Evolutionary conservation across 35 echinoderm and acorn worm genomes (phyloP).

Genomic region (Ophiothrix spiculata): DNA sequence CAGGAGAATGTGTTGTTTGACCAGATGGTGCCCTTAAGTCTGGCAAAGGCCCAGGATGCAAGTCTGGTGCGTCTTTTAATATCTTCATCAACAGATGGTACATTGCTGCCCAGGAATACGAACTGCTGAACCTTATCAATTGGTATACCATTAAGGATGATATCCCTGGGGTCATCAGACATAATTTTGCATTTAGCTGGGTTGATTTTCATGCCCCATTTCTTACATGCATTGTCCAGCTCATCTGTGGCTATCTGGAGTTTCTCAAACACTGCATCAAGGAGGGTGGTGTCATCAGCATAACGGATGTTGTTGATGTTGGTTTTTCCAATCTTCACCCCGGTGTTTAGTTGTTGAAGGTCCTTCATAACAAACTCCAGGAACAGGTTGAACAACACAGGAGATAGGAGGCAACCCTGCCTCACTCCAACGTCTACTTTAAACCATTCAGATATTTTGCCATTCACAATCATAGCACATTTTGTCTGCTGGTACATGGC

Average conservation of each 20-base stretch:
- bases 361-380: no score
- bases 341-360: not conserved
- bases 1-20: no score
- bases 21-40: no score
- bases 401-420: no score
- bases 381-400: no score
- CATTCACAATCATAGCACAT: slow-evolving; percentile 34
- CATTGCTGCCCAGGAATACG: not conserved
- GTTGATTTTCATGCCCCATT: not conserved
- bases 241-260: not conserved
- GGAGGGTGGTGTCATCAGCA: slow-evolving; percentile 41
- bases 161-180: no score
- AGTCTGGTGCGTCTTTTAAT: not conserved
- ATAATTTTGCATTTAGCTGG: not conserved
- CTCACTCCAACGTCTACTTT: no score
- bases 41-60: no score
- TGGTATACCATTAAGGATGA: not conserved
- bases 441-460: slow-evolving; percentile 23
- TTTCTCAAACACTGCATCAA: no score
- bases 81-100: not conserved
- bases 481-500: no score
- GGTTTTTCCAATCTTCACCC: not conserved
- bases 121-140: not conserved
- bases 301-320: slow-evolving; percentile 2
- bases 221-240: not conserved